Evolutionary conservation across 2,797 vertebrate genomes (phyloP), one percentile per base, ranked within the genome.

Genomic region (Pampus argenteus): DNA sequence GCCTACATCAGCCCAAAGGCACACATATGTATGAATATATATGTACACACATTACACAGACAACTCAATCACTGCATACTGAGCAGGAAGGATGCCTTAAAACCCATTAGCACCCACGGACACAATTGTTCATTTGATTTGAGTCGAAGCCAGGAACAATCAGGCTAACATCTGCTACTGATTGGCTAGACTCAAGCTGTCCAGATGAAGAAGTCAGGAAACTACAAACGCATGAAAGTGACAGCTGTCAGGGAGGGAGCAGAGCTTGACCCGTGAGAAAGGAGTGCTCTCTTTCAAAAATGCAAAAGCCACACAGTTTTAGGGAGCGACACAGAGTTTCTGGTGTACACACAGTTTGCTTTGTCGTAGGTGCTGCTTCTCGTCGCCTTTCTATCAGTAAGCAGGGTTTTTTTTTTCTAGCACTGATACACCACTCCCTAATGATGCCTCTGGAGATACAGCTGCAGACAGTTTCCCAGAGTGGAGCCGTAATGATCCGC

Each of bases 361-460:
- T 29, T 10, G 34, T 71, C 3, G 10, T 50, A 52, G 42, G 29
- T 52, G 63, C 36, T 68, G 64, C 57, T 66, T 52, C 49, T 28
- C 17, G 42, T 17, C 14, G 2, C 44, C 54, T 55, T 55, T 74
- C 75, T 71, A 90, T 82, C 78, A 82, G 71, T 87, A 63, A 45
- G 17, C 78, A 15, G 42, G 78, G 1, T 36, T 15, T 56, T 13
- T 38, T 66, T 80, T 34, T 49, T 42, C 23, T 50, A 15, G 55
- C 78, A 64, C 57, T 70, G 63, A 72, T 82, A 84, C 80, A 25
- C 86, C 66, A 22, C 83, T 87, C 87, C 60, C 51, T 95, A 95
- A 94, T 95, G 93, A 94, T 91, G 84, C 86, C 93, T 87, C 93
- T 68, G 87, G 93, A 95, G 94, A 92, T 89, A 47, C 76, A 79